phyloP scores from a whole-genome alignment of 2,888 invertebrate genomes.

The Nasonia oneida region DNA sequence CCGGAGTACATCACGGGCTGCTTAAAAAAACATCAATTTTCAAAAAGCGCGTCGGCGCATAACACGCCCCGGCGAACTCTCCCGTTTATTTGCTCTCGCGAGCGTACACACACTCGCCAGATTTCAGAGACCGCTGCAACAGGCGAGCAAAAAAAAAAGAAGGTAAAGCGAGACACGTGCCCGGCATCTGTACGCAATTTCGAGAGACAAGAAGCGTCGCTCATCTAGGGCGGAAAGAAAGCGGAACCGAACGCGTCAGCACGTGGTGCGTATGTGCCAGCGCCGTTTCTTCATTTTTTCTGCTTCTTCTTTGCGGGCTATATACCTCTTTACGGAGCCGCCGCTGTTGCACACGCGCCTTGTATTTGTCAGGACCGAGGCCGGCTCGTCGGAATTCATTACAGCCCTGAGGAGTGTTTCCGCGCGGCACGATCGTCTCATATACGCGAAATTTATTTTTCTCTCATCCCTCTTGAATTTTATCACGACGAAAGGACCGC shows the following conservation, averaged over 20 bases:
- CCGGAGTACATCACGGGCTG: neutral
- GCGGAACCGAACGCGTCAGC: constrained; percentile 40
- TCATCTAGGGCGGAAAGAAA: constrained; percentile 30
- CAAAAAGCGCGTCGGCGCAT: neutral
- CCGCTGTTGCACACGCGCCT: neutral
- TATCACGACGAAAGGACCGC: neutral
- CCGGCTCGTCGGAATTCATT: neutral
- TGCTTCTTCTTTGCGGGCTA: neutral
- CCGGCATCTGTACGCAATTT: constrained; percentile 48
- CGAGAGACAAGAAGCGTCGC: neutral
- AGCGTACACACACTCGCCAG: neutral
- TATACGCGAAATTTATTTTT: neutral
- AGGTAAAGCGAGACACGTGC: constrained; percentile 45
- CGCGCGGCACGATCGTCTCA: neutral
- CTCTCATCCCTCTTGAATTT: neutral
- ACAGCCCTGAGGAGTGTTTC: neutral
- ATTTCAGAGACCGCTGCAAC: neutral
- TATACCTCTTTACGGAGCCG: neutral
- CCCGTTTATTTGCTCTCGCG: neutral
- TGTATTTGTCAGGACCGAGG: neutral
- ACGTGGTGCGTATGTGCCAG: neutral
- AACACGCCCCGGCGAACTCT: neutral
- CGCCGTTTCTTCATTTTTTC: neutral
- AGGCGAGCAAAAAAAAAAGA: neutral
- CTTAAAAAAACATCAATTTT: constrained; percentile 17